Base-by-base conservation (phyloP, 2,797 vertebrate genomes). In the Rhabdomys pumilio region DNA sequence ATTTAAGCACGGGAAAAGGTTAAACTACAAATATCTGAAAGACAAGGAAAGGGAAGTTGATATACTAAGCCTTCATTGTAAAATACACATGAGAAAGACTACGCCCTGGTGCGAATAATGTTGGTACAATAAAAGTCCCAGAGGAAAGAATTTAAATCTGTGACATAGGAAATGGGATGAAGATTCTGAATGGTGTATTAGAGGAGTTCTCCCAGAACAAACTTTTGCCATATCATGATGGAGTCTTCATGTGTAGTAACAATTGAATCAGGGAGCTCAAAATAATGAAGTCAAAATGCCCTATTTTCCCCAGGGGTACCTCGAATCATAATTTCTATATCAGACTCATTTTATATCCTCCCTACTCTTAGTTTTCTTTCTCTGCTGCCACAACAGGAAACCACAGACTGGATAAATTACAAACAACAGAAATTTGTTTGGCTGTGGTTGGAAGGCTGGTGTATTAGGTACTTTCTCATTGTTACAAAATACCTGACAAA, bases 101-200 rank as follows among this genome's bases (percentile, higher is more conserved):
- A 75, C 83, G 31, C 67, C 34, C 38, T 90, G 41, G 73, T 47
- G 44, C 4, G 73, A 91, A 95, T 73, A 91, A 91, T 55, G 38
- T 85, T 91, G 31, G 50, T 90, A 83, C 96, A 86, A 93, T 61
- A 89, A 95, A 92, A 95, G 79, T 22, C n/a, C 55, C 67, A 82
- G 41, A 44, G 31, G 50, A 91, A 95, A 93, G 57, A 93, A n/a
- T 83, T 89, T 90, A 88, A 92, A 93, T 92, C 69, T 63, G 29
- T 8, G 44, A n/a, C n/a, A 72, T 2, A 50, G 50, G 59, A 96
- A 95, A 93, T 34, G 41, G 41, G 31, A 69, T 65, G 50, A 91
- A 86, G 84, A 85, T 88, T 90, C 73, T 81, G 93, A 93, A 24
- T 90, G 38, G 4, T 93, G 69, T 47, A 65, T 50, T 15, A 9